Evolutionary conservation across 2,888 invertebrate genomes (phyloP).

Genomic region (Julus scandinavius): DNA sequence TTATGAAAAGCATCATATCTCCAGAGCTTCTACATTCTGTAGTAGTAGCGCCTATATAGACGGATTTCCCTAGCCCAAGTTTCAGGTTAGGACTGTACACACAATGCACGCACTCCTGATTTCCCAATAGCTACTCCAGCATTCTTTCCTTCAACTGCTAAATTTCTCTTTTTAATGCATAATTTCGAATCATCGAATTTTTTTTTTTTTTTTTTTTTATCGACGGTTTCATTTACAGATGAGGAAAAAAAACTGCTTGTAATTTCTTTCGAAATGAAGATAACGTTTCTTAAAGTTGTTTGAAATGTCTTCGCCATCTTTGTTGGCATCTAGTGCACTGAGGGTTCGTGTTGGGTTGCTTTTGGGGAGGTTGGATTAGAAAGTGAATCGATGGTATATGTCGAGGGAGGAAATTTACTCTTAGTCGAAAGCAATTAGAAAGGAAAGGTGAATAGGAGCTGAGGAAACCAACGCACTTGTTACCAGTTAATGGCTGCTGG

Average conservation of each 20-base stretch:
- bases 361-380: neutral
- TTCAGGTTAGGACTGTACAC: neutral
- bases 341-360: neutral
- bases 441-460: constrained; percentile 47
- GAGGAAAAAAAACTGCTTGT: neutral
- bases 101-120: neutral
- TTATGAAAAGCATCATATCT: neutral
- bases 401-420: constrained; percentile 37
- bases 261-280: constrained; percentile 13
- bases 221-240: neutral
- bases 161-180: neutral
- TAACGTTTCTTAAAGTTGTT: constrained; percentile 34
- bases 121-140: neutral
- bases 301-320: constrained; percentile 3
- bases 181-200: neutral
- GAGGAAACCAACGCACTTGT: neutral
- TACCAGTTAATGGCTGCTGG: constrained; percentile 6
- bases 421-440: constrained; percentile 47
- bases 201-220: neutral
- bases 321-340: neutral
- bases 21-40: neutral
- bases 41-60: neutral
- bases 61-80: neutral
- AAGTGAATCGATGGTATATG: constrained; percentile 48
- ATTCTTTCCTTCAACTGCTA: neutral